Percentiles rank a stretch among this genome's conserved stretches.
These are phyloP conservation scores for Caloenas nicobarica DNA, from an alignment of 2,113 vertebrate species.

Conservation along the genomic window DNA sequence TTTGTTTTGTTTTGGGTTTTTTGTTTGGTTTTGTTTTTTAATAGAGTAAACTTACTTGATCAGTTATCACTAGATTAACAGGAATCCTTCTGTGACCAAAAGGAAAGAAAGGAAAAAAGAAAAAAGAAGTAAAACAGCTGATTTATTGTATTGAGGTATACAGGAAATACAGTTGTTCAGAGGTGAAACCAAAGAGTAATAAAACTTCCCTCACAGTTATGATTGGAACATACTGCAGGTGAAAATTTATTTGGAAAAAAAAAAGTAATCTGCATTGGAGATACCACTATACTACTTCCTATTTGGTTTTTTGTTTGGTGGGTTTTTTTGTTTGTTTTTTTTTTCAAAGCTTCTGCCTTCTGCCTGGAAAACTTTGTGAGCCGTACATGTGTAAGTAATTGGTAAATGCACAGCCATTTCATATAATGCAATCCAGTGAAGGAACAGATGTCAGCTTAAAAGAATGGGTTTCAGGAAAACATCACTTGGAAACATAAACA, in stretches of 20 bases:
- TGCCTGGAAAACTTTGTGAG: background rate
- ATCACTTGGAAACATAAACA: slow-evolving; percentile 6
- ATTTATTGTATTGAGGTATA: background rate
- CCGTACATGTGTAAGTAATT: background rate
- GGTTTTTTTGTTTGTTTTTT: background rate
- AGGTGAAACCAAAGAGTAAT: background rate
- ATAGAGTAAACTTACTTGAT: slow-evolving; percentile 45
- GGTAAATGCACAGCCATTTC: background rate
- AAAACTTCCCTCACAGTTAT: background rate
- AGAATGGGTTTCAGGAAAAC: background rate
- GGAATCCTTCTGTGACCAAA: background rate
- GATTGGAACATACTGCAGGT: background rate
- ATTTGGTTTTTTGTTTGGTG: background rate
- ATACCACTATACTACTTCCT: background rate
- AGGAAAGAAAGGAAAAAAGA: background rate
- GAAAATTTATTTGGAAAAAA: background rate
- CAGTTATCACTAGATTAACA: background rate
- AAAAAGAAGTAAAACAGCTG: background rate
- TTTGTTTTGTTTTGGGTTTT: background rate
- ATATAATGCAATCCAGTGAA: background rate
- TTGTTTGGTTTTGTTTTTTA: slow-evolving; percentile 29
- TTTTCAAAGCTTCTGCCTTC: background rate
- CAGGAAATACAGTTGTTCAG: background rate
- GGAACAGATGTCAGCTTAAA: slow-evolving; percentile 13
- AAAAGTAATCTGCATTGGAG: background rate